Evolutionary conservation across 64 coral and sea anemone species (phyloP).

Genomic region (Pocillopora damicornis): DNA sequence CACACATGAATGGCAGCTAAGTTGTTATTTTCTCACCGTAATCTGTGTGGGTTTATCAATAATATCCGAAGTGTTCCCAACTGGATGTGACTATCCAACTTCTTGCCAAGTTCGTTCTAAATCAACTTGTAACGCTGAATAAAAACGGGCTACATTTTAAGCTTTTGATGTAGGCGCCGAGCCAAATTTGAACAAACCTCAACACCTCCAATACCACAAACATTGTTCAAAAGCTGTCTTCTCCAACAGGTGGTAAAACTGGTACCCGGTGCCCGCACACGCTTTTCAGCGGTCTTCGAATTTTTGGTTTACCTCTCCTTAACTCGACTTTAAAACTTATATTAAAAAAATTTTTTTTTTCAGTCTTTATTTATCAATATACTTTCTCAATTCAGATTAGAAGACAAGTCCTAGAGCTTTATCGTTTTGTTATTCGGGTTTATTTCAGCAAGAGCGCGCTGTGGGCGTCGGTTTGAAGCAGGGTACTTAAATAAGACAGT

Average conservation of each 20-base stretch:
- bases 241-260: constrained; percentile 3
- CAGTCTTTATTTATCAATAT: no score
- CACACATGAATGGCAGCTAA: no score
- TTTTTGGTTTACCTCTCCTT: background rate
- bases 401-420: no score
- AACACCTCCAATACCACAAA: background rate
- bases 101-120: background rate
- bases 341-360: no score
- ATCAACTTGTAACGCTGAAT: background rate
- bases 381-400: no score
- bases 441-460: no score
- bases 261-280: background rate
- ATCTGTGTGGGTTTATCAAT: background rate
- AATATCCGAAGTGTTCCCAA: background rate
- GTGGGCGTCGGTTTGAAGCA: no score
- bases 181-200: constrained; percentile 15
- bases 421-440: no score
- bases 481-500: no score
- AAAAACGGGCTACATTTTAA: constrained; percentile 31
- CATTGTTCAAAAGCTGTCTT: background rate
- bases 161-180: background rate
- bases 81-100: background rate
- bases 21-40: no score
- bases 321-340: background rate
- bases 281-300: constrained; percentile 13